Evolutionary conservation across 92 coral and sea anemone species (phyloP), one percentile per base, ranked within the genome.

Genomic region (Galaxea fascicularis): DNA sequence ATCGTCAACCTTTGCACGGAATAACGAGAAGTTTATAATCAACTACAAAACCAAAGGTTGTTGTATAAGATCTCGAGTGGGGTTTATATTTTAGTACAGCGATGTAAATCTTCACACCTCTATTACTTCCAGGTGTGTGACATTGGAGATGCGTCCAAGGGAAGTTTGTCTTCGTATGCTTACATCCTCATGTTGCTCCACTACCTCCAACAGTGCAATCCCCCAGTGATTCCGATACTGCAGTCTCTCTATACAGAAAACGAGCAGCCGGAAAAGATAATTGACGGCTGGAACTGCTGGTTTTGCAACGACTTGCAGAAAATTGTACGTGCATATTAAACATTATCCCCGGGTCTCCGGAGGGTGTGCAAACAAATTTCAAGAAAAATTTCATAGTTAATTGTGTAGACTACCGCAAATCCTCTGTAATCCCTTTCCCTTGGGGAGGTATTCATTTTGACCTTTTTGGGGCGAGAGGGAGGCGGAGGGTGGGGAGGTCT

Each of bases 261-360:
- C 15, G 80, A 76, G 6, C 76, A 26, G 30, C 98, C 99, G 15
- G 86, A 83, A 71, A 80, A 87, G 28, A 74, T 92, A 18, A 53
- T 96, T 4, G 99, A 96, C 18, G 94, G 94, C 64, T 93, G 95
- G 96, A 92, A 96, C 89, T 96, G 99, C 68, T 96, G 99, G 99
- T 96, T 94, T 70, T 93, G 76, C 60, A 78, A 73, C 65, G 97
- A 96, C 87, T 62, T 82, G 12, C 20, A 66, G 8, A 91, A 87
- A 83, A 80, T 96, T 92, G 99, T 96, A 91, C 18, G 98, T 79
- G 31, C 12, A 45, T 24, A n/a, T 12, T 20, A 0, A 4, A 60
- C 56, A 16, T n/a, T 22, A 20, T 16, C 28, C 41, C 41, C n/a
- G n/a, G n/a, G n/a, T n/a, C n/a, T n/a, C n/a, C n/a, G n/a, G n/a